These are phyloP conservation scores for Poeciliopsis prolifica DNA, from an alignment of 2,113 vertebrate genomes.

Conservation along the genomic window DNA sequence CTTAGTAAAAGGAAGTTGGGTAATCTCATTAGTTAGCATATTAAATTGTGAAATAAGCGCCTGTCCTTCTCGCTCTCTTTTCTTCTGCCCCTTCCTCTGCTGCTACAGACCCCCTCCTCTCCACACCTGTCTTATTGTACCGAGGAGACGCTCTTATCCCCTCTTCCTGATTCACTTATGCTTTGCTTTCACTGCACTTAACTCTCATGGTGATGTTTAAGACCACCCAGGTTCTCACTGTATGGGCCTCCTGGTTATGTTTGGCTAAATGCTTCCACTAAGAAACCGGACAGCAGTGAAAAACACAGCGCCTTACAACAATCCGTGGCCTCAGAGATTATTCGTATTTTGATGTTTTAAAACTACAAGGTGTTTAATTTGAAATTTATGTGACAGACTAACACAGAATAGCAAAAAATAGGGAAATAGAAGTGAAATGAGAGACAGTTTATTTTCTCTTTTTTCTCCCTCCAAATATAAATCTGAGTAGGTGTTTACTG, in stretches of 20 bases:
- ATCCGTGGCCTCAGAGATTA: neutral
- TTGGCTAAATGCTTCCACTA: slow-evolving; percentile 10
- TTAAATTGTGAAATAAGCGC: slow-evolving; percentile 26
- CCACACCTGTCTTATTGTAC: slow-evolving; percentile 79
- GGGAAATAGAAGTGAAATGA: too few relatives aligned
- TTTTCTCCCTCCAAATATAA: neutral
- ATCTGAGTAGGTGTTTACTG: neutral
- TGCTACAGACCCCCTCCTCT: slow-evolving; percentile 77
- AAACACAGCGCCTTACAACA: neutral
- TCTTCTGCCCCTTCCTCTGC: slow-evolving; percentile 70
- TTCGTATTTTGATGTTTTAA: neutral
- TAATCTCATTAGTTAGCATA: too few relatives aligned
- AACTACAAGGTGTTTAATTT: neutral
- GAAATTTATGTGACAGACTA: neutral
- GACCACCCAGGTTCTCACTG: slow-evolving; percentile 63
- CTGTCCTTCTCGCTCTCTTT: neutral
- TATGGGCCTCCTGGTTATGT: slow-evolving; percentile 16
- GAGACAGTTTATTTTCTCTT: too few relatives aligned
- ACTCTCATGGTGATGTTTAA: slow-evolving; percentile 52
- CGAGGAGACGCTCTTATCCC: slow-evolving; percentile 80
- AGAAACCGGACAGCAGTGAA: neutral
- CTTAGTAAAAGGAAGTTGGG: too few relatives aligned
- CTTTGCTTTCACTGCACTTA: slow-evolving; percentile 65
- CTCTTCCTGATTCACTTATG: slow-evolving; percentile 89
- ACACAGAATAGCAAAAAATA: neutral